These are phyloP conservation scores for Campoletis sonorensis DNA, from an alignment of 1,140 invertebrate genomes.

Conservation along the genomic window DNA sequence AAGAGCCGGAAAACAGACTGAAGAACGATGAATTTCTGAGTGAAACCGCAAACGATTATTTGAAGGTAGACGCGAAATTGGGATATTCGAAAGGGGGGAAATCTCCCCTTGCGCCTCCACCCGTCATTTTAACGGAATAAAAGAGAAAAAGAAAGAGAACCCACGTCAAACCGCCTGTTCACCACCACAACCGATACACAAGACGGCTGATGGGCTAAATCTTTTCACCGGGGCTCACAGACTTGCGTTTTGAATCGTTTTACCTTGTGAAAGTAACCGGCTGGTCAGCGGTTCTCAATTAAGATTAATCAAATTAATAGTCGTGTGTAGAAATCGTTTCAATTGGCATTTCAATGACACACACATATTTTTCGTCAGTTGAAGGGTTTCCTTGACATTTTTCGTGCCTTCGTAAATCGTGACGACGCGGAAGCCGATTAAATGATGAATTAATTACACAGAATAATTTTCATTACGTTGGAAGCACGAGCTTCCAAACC, in stretches of 20 bases:
- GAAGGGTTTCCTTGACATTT: too few relatives aligned
- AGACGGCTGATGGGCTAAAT: not conserved
- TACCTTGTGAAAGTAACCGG: slow-evolving; percentile 60
- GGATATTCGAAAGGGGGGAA: slow-evolving; percentile 5
- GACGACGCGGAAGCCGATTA: too few relatives aligned
- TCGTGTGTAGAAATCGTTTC: not conserved
- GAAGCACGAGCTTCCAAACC: too few relatives aligned
- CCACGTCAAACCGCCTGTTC: slow-evolving; percentile 10
- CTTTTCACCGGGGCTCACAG: slow-evolving; percentile 16
- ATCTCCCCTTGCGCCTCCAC: not conserved
- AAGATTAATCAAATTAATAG: slow-evolving; percentile 26
- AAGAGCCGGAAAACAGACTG: not conserved
- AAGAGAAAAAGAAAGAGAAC: slow-evolving; percentile 6
- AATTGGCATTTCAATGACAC: too few relatives aligned
- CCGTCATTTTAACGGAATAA: not conserved
- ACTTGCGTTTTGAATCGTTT: slow-evolving; percentile 49
- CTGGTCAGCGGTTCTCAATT: slow-evolving; percentile 59
- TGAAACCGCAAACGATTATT: slow-evolving; percentile 30
- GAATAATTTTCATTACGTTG: too few relatives aligned
- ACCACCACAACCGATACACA: slow-evolving; percentile 7
- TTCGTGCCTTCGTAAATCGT: too few relatives aligned
- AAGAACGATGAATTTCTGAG: slow-evolving; percentile 2
- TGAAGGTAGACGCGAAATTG: slow-evolving; percentile 37
- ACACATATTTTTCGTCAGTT: too few relatives aligned
- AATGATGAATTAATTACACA: too few relatives aligned